These are phyloP conservation scores for Gymnothorax reevesii DNA, from an alignment of 2,797 vertebrate species.

Conservation along the genomic window DNA sequence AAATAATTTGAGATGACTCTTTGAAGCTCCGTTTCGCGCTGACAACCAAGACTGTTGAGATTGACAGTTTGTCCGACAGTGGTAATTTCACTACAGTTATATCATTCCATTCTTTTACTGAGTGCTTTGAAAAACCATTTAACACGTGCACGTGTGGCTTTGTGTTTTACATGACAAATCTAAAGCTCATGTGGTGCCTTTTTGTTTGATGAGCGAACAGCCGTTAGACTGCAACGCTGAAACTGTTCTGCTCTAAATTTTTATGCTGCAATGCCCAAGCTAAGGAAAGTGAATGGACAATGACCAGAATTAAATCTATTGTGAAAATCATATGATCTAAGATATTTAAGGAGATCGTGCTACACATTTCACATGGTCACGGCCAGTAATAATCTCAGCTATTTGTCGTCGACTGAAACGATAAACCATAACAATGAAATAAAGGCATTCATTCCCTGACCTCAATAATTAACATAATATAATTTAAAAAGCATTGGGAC, in stretches of 20 bases:
- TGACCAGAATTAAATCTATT: not conserved
- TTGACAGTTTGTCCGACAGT: slow-evolving; percentile 6
- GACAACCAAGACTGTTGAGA: not conserved
- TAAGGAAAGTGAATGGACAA: not conserved
- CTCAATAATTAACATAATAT: not conserved
- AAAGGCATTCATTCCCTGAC: not conserved
- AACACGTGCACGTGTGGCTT: not conserved
- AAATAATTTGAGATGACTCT: not conserved
- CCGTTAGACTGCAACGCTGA: not conserved
- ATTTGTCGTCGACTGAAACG: not conserved
- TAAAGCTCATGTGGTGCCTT: not conserved
- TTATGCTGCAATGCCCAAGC: not conserved
- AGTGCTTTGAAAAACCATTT: not conserved
- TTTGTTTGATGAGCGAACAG: not conserved
- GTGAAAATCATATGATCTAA: not conserved
- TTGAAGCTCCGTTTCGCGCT: not conserved
- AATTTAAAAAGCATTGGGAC: not conserved
- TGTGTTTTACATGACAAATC: not conserved
- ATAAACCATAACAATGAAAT: not conserved
- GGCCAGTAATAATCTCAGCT: not conserved
- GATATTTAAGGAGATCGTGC: not conserved
- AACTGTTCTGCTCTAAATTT: not conserved
- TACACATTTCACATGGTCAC: not conserved
- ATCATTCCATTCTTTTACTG: not conserved
- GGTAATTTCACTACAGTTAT: not conserved